These are phyloP conservation scores for Magallana ariakensis DNA, from an alignment of 1,140 invertebrate species.

Conservation along the genomic window DNA sequence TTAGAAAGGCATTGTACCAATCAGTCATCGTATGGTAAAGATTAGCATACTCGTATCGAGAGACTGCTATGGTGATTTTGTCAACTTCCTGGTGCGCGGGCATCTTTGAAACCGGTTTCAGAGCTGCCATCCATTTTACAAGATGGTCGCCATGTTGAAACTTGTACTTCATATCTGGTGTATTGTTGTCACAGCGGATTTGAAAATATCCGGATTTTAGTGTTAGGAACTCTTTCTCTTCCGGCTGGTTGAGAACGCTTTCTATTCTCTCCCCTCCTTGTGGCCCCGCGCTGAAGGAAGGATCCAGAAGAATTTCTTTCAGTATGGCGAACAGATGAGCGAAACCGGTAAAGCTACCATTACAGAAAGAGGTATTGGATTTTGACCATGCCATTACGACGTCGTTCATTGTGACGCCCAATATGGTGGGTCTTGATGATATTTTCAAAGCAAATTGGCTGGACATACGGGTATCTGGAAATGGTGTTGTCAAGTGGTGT, in stretches of 20 bases:
- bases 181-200: slow-evolving; percentile 37
- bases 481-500: no score
- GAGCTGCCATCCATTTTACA: slow-evolving; percentile 29
- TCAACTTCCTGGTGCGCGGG: not conserved
- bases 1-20: slow-evolving; percentile 71
- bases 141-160: slow-evolving; percentile 45
- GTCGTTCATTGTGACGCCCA: not conserved
- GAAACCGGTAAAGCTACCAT: slow-evolving; percentile 41
- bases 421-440: no score
- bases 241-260: not conserved
- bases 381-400: not conserved
- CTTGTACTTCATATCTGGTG: not conserved
- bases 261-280: not conserved
- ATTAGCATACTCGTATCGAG: slow-evolving; percentile 73
- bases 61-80: slow-evolving; percentile 59
- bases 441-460: no score
- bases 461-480: no score
- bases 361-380: slow-evolving; percentile 27
- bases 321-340: slow-evolving; percentile 52
- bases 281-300: not conserved
- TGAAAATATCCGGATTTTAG: slow-evolving; percentile 45
- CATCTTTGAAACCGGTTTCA: not conserved
- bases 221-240: not conserved
- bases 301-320: slow-evolving; percentile 38
- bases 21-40: slow-evolving; percentile 73